Base-by-base conservation (phyloP, 2,797 vertebrate species). In the Bucorvus abyssinicus region DNA sequence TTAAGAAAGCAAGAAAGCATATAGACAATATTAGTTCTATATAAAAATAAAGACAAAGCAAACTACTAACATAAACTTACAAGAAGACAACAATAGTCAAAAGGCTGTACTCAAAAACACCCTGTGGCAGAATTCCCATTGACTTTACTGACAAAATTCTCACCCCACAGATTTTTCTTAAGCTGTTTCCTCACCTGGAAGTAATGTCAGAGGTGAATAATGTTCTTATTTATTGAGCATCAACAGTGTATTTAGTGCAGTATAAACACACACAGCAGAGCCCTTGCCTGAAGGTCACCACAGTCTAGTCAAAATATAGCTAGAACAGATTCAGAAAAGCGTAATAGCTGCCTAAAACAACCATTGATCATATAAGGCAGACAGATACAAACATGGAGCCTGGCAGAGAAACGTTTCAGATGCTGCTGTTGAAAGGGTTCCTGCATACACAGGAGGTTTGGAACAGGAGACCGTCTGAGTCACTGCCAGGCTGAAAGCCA, bases 401-500 rank as follows among this genome's bases (percentile, higher is more conserved):
- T 29, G 61, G 61, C 34, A 64, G 42, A 84, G 69, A 86, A 90
- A 81, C 59, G n/a, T 81, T 71, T 86, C 8, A 2, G 91, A 59
- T 52, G 84, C 38, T 0, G 3, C 55, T 2, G 14, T 81, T 88
- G 44, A 80, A 79, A 91, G 49, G 27, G 15, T 68, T 95, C 57
- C 27, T n/a, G 44, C 52, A 34, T 53, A 57, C 15, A 68, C 65
- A 68, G 61, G 70, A 77, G 42, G 42, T 47, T 94, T 91, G 12
- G 57, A 89, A 22, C 50, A 61, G 40, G 57, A 77, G 56, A 89
- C 74, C 84, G 5, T 80, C 52, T 55, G 68, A 83, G 40, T 91
- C 74, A 52, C n/a, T 50, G 68, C 22, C 68, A 80, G 95, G 71
- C 87, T 68, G 57, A 83, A 92, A 89, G 93, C 68, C 87, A 85